A percentile compares a stretch with the other conserved stretches of the same genome.
Evolutionary conservation across 2,797 vertebrate species (phyloP).

Genomic region (Smutsia gigantea): DNA sequence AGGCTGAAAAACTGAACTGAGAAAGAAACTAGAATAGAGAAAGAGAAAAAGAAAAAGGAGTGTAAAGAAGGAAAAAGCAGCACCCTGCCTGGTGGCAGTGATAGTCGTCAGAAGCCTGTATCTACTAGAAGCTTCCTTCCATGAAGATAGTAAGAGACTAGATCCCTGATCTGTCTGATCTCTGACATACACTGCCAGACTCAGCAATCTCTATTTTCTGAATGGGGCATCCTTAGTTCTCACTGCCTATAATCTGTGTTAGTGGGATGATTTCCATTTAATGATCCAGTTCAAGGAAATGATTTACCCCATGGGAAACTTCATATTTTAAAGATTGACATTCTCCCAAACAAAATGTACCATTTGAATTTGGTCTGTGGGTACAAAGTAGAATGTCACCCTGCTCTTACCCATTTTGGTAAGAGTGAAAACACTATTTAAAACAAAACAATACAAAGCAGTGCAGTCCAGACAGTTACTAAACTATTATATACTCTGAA

Average conservation of each 20-base stretch:
- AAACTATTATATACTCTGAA: background rate
- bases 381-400: background rate
- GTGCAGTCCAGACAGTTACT: background rate
- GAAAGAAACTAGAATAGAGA: background rate
- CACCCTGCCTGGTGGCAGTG: background rate
- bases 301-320: background rate
- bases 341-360: background rate
- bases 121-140: background rate
- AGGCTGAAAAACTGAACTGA: background rate
- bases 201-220: background rate
- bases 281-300: background rate
- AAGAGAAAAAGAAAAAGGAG: background rate
- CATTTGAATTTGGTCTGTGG: conserved; percentile 13
- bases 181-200: background rate
- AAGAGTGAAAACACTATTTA: background rate
- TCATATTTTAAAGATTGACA: conserved; percentile 9
- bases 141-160: background rate
- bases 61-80: background rate
- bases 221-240: background rate
- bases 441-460: background rate
- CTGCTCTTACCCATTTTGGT: background rate
- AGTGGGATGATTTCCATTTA: background rate
- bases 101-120: background rate
- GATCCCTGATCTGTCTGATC: background rate
- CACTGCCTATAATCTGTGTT: background rate